Evolutionary conservation across 1,140 invertebrate species (phyloP).

Genomic region (Myzus persicae): DNA sequence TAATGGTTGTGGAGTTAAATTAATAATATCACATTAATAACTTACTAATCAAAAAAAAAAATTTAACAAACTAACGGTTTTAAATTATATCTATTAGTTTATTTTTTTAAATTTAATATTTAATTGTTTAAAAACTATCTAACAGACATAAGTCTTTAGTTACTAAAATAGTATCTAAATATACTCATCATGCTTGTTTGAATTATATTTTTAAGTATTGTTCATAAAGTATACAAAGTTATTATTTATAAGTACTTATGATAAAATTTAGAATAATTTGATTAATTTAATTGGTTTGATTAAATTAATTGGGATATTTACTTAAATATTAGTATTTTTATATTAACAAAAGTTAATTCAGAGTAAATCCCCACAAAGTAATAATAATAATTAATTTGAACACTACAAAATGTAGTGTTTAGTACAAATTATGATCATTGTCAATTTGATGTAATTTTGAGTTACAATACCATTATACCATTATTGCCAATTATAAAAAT

Average conservation of each 20-base stretch:
- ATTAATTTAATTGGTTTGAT: neutral
- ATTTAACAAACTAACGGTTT: neutral
- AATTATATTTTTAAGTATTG: neutral
- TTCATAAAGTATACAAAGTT: neutral
- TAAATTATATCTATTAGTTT: neutral
- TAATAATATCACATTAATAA: conserved; percentile 35
- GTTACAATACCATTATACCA: conserved; percentile 12
- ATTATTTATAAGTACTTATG: neutral
- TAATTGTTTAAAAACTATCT: neutral
- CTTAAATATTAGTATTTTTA: conserved; percentile 27
- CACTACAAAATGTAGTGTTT: neutral
- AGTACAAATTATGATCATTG: conserved; percentile 35
- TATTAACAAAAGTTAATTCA: neutral
- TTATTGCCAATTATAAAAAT: neutral
- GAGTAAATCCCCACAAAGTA: neutral
- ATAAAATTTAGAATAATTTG: neutral
- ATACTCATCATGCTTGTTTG: neutral
- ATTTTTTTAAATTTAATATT: conserved; percentile 6
- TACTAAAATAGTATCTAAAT: neutral
- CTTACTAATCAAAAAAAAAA: conserved; percentile 35
- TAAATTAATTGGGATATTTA: conserved; percentile 6
- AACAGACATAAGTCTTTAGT: neutral
- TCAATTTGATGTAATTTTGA: conserved; percentile 41
- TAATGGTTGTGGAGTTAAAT: conserved; percentile 14
- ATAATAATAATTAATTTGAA: conserved; percentile 24